Conservation (phyloP, 2,888 invertebrate species). For the Lingula anatina region DNA sequence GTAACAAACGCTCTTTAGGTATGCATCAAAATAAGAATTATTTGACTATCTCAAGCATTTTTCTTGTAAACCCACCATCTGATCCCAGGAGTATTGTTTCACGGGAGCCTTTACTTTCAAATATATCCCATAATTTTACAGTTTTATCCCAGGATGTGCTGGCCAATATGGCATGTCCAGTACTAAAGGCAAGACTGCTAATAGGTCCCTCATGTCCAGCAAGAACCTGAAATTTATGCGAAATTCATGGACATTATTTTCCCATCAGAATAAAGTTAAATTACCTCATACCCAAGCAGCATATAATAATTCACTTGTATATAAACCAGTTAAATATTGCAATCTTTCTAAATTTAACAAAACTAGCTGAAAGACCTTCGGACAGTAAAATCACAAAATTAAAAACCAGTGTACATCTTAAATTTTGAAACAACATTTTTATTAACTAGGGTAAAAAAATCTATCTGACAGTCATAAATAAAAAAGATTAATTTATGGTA, state of each 20-base stretch:
- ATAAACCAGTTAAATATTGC: neutral
- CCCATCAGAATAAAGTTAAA: too few species aligned
- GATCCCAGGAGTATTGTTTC: slow-evolving; percentile 74
- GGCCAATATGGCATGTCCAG: slow-evolving; percentile 59
- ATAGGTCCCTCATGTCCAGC: slow-evolving; percentile 93
- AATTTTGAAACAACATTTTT: too few species aligned
- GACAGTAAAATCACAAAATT: neutral
- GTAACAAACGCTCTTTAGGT: too few species aligned
- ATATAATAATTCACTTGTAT: neutral
- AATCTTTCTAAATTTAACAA: neutral
- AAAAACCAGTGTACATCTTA: neutral
- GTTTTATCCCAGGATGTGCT: slow-evolving; percentile 96
- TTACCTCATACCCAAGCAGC: neutral
- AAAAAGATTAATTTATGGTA: too few species aligned
- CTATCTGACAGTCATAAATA: too few species aligned
- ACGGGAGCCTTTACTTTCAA: slow-evolving; percentile 67
- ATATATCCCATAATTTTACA: slow-evolving; percentile 84
- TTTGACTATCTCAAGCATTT: slow-evolving; percentile 65
- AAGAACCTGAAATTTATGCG: slow-evolving; percentile 57
- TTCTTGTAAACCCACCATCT: slow-evolving; percentile 62
- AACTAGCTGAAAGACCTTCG: neutral
- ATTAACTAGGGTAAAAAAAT: too few species aligned
- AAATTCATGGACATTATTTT: too few species aligned
- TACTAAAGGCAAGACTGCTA: slow-evolving; percentile 74
- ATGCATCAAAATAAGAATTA: too few species aligned